These are phyloP conservation scores for Linurgus olivaceus DNA, from an alignment of 2,797 vertebrate species.

Conservation along the genomic window DNA sequence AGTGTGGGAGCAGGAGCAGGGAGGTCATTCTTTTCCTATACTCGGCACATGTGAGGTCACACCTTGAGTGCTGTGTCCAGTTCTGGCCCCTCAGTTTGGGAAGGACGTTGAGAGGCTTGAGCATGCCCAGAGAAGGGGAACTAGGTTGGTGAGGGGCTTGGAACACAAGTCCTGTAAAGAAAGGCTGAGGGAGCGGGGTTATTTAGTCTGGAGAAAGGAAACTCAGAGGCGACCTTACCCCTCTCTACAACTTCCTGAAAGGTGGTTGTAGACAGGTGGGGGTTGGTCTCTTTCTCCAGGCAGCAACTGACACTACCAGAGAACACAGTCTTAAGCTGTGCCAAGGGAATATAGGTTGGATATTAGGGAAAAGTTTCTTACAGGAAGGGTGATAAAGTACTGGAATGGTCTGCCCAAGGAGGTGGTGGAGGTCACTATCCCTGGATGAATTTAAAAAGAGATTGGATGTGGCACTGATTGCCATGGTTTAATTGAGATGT, in stretches of 20 bases:
- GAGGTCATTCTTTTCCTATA: not conserved
- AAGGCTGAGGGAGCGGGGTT: accelerated
- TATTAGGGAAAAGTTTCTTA: not conserved
- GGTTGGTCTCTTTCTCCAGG: not conserved
- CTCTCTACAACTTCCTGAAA: not conserved
- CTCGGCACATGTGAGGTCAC: accelerated
- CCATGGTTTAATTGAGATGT: too few relatives aligned
- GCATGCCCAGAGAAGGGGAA: accelerated
- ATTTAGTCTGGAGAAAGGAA: not conserved
- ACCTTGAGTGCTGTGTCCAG: not conserved
- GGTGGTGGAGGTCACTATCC: not conserved
- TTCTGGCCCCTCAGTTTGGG: too few relatives aligned
- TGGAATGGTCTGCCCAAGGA: not conserved
- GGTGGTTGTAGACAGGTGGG: not conserved
- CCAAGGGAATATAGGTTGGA: not conserved
- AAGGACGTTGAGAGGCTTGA: accelerated
- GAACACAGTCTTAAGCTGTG: accelerated
- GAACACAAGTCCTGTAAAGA: not conserved
- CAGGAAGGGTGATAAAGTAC: not conserved
- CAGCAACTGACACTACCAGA: not conserved
- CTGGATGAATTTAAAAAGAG: not conserved
- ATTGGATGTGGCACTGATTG: accelerated
- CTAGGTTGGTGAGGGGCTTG: not conserved
- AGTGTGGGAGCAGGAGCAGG: not conserved
- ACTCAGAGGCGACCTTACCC: not conserved